A percentile compares a stretch with the other conserved stretches of the same genome.
phyloP scores from a whole-genome alignment of 2,888 invertebrate species.

The Calliphora vomitoria region DNA sequence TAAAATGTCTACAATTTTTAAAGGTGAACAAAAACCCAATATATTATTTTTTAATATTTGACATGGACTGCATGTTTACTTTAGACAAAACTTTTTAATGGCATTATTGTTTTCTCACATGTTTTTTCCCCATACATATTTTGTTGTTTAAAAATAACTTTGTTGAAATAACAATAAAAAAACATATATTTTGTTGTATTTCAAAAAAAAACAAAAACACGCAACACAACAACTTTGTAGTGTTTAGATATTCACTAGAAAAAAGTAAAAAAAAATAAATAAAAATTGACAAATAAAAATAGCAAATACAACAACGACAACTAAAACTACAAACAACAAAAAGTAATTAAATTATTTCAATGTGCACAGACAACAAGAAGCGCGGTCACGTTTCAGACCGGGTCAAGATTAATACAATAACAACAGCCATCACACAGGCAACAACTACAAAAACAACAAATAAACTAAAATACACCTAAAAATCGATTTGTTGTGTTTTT shows the following conservation, averaged over 20 bases:
- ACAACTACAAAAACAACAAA: slow-evolving; percentile 44
- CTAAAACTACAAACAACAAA: slow-evolving; percentile 11
- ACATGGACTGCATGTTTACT: background rate
- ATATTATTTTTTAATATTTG: background rate
- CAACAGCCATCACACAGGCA: slow-evolving; percentile 16
- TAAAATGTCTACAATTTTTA: background rate
- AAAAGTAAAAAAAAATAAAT: slow-evolving; percentile 9
- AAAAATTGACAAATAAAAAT: slow-evolving; percentile 18
- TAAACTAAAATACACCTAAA: slow-evolving; percentile 46
- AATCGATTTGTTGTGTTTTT: slow-evolving; percentile 64
- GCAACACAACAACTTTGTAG: background rate
- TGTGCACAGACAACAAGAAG: slow-evolving; percentile 56
- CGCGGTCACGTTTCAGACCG: slow-evolving; percentile 70
- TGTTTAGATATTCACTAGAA: background rate
- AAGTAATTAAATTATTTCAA: slow-evolving; percentile 73
- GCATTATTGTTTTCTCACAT: background rate
- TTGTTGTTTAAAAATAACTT: slow-evolving; percentile 14
- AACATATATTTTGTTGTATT: background rate
- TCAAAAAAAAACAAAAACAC: background rate
- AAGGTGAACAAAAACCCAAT: background rate
- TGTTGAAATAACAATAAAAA: background rate
- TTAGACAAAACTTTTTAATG: background rate
- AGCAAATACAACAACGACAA: slow-evolving; percentile 33
- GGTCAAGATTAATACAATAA: slow-evolving; percentile 70
- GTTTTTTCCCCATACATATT: background rate